These are phyloP conservation scores for Lithosia quadra DNA, from an alignment of 2,888 invertebrate species.

Conservation along the genomic window DNA sequence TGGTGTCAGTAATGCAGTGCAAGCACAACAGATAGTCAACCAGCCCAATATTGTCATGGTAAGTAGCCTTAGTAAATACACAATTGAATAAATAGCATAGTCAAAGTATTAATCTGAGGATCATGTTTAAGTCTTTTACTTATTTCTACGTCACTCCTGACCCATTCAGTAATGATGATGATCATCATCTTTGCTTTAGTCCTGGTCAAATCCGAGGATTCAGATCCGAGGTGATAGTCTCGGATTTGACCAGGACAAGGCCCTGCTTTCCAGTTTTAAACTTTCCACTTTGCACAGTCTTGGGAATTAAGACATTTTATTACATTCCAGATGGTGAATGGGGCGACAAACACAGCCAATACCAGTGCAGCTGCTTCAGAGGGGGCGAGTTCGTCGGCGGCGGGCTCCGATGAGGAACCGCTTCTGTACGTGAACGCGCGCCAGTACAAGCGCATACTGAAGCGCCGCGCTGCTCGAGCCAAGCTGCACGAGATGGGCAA, in stretches of 20 bases:
- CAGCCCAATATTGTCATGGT: constrained; percentile 93
- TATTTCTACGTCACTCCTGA: too few relatives aligned
- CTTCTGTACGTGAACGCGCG: constrained; percentile 99
- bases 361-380: constrained; percentile 68
- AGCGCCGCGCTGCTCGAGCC: constrained; percentile 97
- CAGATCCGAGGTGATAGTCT: too few relatives aligned
- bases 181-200: too few relatives aligned
- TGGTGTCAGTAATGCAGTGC: constrained; percentile 75
- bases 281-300: too few relatives aligned
- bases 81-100: background rate
- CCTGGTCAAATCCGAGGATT: too few relatives aligned
- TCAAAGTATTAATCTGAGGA: too few relatives aligned
- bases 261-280: too few relatives aligned
- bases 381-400: constrained; percentile 69
- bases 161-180: too few relatives aligned
- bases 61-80: constrained; percentile 55
- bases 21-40: constrained; percentile 86
- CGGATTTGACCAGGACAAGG: too few relatives aligned
- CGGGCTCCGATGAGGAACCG: constrained; percentile 95
- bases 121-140: too few relatives aligned
- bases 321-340: constrained; percentile 79
- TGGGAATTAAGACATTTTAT: too few relatives aligned
- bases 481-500: constrained; percentile 97
- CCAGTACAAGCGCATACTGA: constrained; percentile 98
- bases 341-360: constrained; percentile 57